Evolutionary conservation across 2,113 vertebrate genomes (phyloP), one percentile per base, ranked within the genome.

Genomic region (Prunella fulvescens): DNA sequence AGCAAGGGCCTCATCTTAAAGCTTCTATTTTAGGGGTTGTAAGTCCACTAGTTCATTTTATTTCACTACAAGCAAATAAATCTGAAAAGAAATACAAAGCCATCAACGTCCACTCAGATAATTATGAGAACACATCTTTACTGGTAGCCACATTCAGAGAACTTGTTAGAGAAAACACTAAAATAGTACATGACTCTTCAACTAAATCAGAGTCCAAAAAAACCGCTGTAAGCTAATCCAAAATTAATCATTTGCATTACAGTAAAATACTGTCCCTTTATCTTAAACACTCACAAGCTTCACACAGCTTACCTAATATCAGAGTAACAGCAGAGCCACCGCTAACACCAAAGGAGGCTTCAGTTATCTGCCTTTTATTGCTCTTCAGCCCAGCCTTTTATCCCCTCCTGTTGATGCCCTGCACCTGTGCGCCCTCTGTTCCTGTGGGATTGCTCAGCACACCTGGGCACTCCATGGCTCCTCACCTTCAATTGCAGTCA

Each of bases 1-100:
- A 86, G 54, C 28, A 86, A 91, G 66, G 51, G n/a, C 40, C 54
- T 92, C 72, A 81, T 80, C 50, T 80, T 93, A 62, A 95, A 94
- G 45, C 35, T 86, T 53, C 29, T 71, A 2, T 61, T 86, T 73
- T 37, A 85, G 23, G 82, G 37, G 54, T 58, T 81, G 6, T 80
- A 72, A 69, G 26, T 44, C 50, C 58, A 56, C 67, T 86, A 70
- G 51, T 29, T 25, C 5, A 33, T 62, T 66, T 89, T 54, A 66
- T 44, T 51, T 39, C 35, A 39, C 57, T 80, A 48, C 50, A 74
- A 73, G 42, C 7, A 86, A 83, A 64, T 66, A 87, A 86, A 86
- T 22, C 12, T 10, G 16, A 48, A 60, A 70, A 9, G 16, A 69
- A 88, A 66, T 9, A 40, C 14, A 6, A 67, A 72, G 10, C n/a